Conservation (phyloP, 2,888 invertebrate species). For the Conistra vaccinii region DNA sequence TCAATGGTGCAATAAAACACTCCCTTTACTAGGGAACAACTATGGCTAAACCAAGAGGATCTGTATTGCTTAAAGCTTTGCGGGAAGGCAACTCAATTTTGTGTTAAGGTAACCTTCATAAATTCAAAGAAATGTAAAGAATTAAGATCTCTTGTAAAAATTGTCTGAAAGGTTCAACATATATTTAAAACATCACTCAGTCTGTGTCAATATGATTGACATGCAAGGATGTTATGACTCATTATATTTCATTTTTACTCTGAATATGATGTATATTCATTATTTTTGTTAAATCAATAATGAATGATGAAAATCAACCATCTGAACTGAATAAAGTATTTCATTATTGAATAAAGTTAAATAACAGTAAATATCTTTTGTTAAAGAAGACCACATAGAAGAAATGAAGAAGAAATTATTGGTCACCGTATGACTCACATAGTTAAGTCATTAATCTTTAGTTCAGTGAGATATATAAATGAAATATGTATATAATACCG, state of each 20-base stretch:
- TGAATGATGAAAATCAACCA: not conserved
- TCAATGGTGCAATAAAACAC: not conserved
- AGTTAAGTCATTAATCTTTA: not conserved
- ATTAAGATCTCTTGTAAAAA: not conserved
- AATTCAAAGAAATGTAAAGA: not conserved
- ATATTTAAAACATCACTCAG: not conserved
- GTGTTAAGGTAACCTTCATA: not conserved
- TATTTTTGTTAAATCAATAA: not conserved
- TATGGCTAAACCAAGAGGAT: not conserved
- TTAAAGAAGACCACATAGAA: too few species aligned
- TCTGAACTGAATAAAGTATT: not conserved
- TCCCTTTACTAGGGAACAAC: too few species aligned
- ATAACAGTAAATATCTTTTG: not conserved
- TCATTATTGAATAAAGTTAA: not conserved
- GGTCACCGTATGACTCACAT: not conserved
- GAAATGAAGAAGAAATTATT: too few species aligned
- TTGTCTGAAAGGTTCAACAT: not conserved
- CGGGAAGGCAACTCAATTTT: not conserved
- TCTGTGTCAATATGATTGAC: not conserved
- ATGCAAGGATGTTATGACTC: not conserved
- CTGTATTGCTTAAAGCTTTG: not conserved
- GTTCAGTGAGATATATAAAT: not conserved
- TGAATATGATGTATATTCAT: not conserved
- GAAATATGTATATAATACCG: not conserved
- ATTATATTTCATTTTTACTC: not conserved